Evolutionary conservation across 2,797 vertebrate genomes (phyloP).

Genomic region (Salmo trutta): DNA sequence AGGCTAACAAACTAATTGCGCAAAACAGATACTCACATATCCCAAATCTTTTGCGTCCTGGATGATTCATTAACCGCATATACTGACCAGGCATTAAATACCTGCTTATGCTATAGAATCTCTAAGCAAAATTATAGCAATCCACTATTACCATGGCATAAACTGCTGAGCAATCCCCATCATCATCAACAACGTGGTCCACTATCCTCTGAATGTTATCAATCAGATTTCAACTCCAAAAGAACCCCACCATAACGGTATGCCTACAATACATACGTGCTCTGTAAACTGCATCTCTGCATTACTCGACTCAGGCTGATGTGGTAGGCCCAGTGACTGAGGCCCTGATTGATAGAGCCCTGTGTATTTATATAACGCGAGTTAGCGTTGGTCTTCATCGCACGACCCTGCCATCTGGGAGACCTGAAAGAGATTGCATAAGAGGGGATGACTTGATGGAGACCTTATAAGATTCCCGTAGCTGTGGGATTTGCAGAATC

Average conservation of each 20-base stretch:
- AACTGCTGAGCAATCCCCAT: not conserved
- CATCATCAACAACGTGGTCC: not conserved
- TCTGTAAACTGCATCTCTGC: not conserved
- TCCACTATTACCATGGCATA: not conserved
- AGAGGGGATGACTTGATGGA: slow-evolving; percentile 19
- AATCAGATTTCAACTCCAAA: not conserved
- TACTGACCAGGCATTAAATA: not conserved
- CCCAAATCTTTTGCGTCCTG: not conserved
- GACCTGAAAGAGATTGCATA: slow-evolving; percentile 20
- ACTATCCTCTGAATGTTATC: not conserved
- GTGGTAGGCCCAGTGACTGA: no score
- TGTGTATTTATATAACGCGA: slow-evolving; percentile 44
- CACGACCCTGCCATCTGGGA: slow-evolving; percentile 38
- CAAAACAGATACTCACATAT: not conserved
- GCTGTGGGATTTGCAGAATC: slow-evolving; percentile 5
- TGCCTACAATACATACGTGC: no score
- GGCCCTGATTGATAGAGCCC: slow-evolving; percentile 19
- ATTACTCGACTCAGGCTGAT: not conserved
- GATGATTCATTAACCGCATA: not conserved
- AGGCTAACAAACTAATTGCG: not conserved
- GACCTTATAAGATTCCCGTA: slow-evolving; percentile 13
- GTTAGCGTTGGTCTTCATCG: slow-evolving; percentile 9
- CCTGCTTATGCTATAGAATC: not conserved
- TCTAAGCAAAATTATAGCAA: not conserved
- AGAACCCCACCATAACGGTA: not conserved